Conservation (phyloP, 2,797 vertebrate species). For the Liasis olivaceus region DNA sequence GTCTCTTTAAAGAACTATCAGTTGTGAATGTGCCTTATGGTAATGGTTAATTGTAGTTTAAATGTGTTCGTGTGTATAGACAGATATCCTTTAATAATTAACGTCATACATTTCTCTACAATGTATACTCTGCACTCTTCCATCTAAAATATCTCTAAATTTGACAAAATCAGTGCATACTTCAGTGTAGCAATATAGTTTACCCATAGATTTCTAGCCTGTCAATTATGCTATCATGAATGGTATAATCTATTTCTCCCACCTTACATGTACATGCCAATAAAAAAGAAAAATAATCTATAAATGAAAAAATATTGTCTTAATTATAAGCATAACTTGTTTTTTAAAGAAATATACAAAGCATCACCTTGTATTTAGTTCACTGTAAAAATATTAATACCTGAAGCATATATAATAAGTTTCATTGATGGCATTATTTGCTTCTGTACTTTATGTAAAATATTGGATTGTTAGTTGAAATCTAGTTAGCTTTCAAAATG, state of each 20-base stretch:
- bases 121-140: neutral
- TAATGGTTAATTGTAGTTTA: neutral
- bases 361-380: neutral
- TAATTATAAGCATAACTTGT: neutral
- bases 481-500: neutral
- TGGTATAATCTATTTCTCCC: neutral
- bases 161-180: neutral
- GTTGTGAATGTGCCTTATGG: neutral
- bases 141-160: neutral
- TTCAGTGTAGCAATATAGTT: neutral
- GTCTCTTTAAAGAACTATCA: neutral
- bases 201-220: neutral
- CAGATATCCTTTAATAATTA: neutral
- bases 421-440: neutral
- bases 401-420: neutral
- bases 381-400: neutral
- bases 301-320: neutral
- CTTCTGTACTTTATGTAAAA: neutral
- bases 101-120: neutral
- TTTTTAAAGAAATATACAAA: neutral
- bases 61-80: neutral
- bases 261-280: neutral
- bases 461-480: neutral
- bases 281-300: neutral
- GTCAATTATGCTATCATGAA: neutral